A percentile compares a stretch with the other conserved stretches of the same genome.
These are phyloP conservation scores for Bicyclus anynana DNA, from an alignment of 1,140 invertebrate species.

Conservation along the genomic window DNA sequence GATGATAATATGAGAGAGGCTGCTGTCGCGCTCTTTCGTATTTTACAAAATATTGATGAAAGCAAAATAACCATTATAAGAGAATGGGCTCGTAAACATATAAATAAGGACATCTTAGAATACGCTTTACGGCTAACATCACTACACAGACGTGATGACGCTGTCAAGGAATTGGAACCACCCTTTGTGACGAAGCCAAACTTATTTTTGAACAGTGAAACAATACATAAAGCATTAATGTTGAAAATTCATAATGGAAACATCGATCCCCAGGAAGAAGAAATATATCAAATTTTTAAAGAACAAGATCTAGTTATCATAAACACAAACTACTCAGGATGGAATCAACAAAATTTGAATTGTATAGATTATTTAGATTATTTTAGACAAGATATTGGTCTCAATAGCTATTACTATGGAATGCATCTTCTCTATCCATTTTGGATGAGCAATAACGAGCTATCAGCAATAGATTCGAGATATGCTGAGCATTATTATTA, in stretches of 20 bases:
- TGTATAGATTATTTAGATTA: conserved; percentile 82
- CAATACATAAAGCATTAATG: conserved; percentile 49
- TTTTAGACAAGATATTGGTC: conserved; percentile 84
- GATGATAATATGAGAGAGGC: conserved; percentile 58
- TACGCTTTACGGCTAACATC: conserved; percentile 42
- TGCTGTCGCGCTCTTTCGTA: conserved; percentile 46
- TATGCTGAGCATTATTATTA: conserved; percentile 80
- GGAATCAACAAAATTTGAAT: conserved; percentile 70
- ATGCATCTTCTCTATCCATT: conserved; percentile 82
- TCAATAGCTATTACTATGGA: conserved; percentile 86
- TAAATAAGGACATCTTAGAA: conserved; percentile 51
- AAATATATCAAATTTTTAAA: conserved; percentile 45
- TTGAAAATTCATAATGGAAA: conserved; percentile 43
- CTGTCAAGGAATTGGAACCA: conserved; percentile 33
- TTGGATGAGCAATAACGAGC: conserved; percentile 79
- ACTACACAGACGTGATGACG: conserved; percentile 34
- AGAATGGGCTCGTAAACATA: conserved; percentile 41
- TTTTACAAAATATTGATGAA: conserved; percentile 39
- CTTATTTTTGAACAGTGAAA: conserved; percentile 58
- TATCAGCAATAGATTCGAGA: conserved; percentile 75
- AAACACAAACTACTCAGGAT: conserved; percentile 78
- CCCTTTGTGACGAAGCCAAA: conserved; percentile 57
- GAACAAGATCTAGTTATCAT: conserved; percentile 45
- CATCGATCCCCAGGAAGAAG: conserved; percentile 35
- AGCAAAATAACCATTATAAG: conserved; percentile 30